Evolutionary conservation across 2,888 invertebrate genomes (phyloP).

Genomic region (Cancer borealis): DNA sequence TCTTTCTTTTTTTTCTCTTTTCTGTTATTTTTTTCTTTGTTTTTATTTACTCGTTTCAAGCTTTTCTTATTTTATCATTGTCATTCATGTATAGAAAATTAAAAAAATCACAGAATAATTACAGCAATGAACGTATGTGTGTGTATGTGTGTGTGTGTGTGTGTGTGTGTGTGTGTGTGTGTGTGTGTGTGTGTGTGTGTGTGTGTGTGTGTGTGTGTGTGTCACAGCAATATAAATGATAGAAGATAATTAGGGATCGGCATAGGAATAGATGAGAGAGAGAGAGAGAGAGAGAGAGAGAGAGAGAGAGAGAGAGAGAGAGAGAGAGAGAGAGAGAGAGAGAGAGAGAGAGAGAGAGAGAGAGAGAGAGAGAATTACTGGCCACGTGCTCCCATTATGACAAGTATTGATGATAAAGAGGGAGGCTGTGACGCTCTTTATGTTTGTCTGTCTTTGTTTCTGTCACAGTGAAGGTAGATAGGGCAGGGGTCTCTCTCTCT

Average conservation of each 20-base stretch:
- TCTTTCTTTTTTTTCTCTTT: not conserved
- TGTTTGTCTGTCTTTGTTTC: not conserved
- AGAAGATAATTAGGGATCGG: constrained; percentile 9
- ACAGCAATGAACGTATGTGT: not conserved
- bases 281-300: constrained; percentile 40
- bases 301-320: constrained; percentile 40
- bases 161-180: not conserved
- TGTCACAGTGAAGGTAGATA: constrained; percentile 5
- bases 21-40: not conserved
- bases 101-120: too few species aligned
- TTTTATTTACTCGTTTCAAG: not conserved
- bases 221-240: not conserved
- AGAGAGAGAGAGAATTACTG: not conserved
- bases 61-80: not conserved
- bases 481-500: not conserved
- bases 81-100: too few species aligned
- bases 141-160: not conserved
- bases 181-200: not conserved
- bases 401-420: not conserved
- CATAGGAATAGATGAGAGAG: not conserved
- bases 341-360: not conserved
- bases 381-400: not conserved
- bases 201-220: not conserved
- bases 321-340: constrained; percentile 36
- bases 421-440: not conserved